Conservation (phyloP, 1,140 invertebrate species). For the Myzus persicae region DNA sequence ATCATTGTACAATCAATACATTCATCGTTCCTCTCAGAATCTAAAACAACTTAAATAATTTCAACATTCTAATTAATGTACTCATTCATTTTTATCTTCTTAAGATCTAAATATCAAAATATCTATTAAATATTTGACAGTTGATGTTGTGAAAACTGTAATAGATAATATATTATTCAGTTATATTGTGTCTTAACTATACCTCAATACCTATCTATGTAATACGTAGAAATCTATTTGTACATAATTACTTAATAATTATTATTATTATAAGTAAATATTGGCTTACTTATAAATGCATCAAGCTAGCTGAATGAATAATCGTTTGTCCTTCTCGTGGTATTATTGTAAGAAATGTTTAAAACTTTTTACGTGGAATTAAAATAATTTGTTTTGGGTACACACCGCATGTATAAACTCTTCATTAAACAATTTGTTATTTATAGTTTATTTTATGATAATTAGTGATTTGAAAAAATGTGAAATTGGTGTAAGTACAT, state of each 20-base stretch:
- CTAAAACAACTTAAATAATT: no score
- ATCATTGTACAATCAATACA: no score
- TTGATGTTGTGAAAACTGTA: no score
- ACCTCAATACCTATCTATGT: no score
- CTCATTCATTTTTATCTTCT: no score
- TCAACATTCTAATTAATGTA: no score
- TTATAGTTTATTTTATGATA: not conserved
- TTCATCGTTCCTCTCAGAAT: no score
- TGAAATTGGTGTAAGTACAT: not conserved
- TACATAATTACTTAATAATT: not conserved
- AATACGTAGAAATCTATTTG: not conserved
- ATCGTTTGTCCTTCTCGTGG: not conserved
- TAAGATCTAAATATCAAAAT: no score
- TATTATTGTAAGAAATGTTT: not conserved
- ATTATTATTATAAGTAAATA: not conserved
- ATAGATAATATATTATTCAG: no score
- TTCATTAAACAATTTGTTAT: not conserved
- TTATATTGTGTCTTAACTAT: no score
- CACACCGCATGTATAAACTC: not conserved
- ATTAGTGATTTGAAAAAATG: not conserved
- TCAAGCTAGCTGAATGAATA: not conserved
- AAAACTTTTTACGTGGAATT: not conserved
- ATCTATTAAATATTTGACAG: no score
- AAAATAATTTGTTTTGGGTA: not conserved
- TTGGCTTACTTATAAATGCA: not conserved